Base-by-base conservation (phyloP, 2,797 vertebrate genomes). In the Pseudochaenichthys georgianus region DNA sequence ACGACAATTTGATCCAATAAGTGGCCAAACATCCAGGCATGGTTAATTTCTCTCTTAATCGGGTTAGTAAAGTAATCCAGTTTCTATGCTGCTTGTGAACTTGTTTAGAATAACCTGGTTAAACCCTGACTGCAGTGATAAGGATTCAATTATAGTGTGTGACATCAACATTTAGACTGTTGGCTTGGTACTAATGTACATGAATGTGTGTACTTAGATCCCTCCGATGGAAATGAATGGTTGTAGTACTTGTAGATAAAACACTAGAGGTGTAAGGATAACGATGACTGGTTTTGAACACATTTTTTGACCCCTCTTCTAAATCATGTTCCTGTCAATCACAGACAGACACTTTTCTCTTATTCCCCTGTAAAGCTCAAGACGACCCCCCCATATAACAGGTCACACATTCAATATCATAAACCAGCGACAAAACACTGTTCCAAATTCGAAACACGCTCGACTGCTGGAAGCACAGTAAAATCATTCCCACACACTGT, bases 341-440 rank as follows among this genome's bases (percentile, higher is more conserved):
- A 11, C 1, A n/a, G n/a, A n/a, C 3, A 21, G 28, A 42, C 52
- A 47, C 21, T 28, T 43, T 19, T n/a, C 17, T 70, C 13, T 69
- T 53, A 70, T 76, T 38, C 50, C 12, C 19, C 62, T 77, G 62
- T 65, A 65, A 62, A 71, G 52, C 51, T 69, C 42, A 73, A 46
- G 19, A 63, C 68, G 69, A 84, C 81, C 75, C 16, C 16, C 46
- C 8, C 21, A 71, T 38, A 57, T 52, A 82, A 64, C 59, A 78
- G 76, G 80, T 81, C 65, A 74, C 80, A 77, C 23, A 64, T 67
- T 83, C 82, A 73, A 81, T 85, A 83, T 84, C 67, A 80, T 65
- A 78, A 86, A 87, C 66, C 68, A 66, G 73, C 43, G 21, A 70
- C 59, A 80, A 64, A 84, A 78, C 61, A 69, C 58, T 48, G 69